Evolutionary conservation across 2,888 invertebrate genomes (phyloP).

Genomic region (Belgica antarctica): DNA sequence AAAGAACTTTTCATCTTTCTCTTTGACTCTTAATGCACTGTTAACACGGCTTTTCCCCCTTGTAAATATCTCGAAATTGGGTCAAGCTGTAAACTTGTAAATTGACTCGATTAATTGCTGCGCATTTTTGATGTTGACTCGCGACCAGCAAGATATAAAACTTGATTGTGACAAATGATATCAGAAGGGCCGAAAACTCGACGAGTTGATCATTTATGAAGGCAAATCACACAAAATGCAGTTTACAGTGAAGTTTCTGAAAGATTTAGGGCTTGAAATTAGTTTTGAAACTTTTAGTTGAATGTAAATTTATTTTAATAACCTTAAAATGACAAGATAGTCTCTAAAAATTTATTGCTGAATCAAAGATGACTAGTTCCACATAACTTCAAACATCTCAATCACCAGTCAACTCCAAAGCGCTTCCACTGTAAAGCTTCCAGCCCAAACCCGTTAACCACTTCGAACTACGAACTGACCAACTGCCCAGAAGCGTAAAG

Average conservation of each 20-base stretch:
- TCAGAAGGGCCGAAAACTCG: not conserved
- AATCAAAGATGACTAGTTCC: too few relatives aligned
- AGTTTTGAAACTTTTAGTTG: too few relatives aligned
- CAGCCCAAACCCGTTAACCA: too few relatives aligned
- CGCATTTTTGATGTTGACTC: constrained; percentile 4
- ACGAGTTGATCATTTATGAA: too few relatives aligned
- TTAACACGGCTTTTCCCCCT: not conserved
- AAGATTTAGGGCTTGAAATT: too few relatives aligned
- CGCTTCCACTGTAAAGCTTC: not conserved
- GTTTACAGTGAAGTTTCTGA: too few relatives aligned
- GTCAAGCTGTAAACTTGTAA: constrained; percentile 10
- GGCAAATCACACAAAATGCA: too few relatives aligned
- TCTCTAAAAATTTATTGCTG: too few relatives aligned
- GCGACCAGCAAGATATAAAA: not conserved
- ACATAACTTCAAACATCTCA: not conserved
- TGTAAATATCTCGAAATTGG: not conserved
- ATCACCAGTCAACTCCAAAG: not conserved
- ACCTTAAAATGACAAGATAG: too few relatives aligned
- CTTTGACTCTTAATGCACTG: not conserved
- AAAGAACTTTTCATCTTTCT: not conserved
- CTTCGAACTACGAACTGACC: not conserved
- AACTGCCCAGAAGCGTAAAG: not conserved
- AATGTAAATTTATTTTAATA: too few relatives aligned
- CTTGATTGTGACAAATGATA: constrained; percentile 13
- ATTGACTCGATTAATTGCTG: constrained; percentile 11